Evolutionary conservation across 2,888 invertebrate genomes (phyloP).

Genomic region (Sesia apiformis): DNA sequence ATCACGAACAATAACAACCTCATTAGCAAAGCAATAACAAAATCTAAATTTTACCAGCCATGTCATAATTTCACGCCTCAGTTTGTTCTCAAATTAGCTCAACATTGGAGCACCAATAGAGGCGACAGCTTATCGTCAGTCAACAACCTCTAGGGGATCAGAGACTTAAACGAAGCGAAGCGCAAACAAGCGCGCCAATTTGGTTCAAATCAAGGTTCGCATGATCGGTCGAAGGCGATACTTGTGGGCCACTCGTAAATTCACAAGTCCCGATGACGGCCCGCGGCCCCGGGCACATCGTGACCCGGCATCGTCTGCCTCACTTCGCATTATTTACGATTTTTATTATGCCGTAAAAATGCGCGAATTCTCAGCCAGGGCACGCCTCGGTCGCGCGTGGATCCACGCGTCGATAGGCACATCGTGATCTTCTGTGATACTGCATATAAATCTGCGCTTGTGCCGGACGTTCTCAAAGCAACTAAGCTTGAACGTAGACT

Average conservation of each 20-base stretch:
- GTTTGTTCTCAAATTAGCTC: no score
- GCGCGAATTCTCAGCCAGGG: conserved; percentile 53
- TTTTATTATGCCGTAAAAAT: conserved; percentile 68
- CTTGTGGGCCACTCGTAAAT: conserved; percentile 51
- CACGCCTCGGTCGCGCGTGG: conserved; percentile 57
- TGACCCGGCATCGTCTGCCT: conserved; percentile 57
- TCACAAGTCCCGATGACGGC: conserved; percentile 60
- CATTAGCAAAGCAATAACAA: no score
- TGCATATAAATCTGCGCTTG: conserved; percentile 23
- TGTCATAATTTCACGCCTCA: no score
- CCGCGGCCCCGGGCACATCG: conserved; percentile 53
- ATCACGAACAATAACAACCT: no score
- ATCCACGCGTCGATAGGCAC: conserved; percentile 63
- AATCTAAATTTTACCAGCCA: no score
- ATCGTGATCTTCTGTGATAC: conserved; percentile 45
- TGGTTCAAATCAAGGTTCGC: conserved; percentile 25
- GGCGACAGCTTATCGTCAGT: no score
- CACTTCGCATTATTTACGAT: conserved; percentile 63
- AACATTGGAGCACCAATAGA: no score
- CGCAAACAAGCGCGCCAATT: conserved; percentile 23
- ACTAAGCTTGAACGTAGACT: neutral
- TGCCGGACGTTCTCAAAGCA: neutral
- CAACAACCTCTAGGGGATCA: no score
- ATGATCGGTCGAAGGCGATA: conserved; percentile 38
- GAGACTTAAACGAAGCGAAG: neutral